Base-by-base conservation (phyloP, 2,113 vertebrate species). In the Pollachius pollachius region DNA sequence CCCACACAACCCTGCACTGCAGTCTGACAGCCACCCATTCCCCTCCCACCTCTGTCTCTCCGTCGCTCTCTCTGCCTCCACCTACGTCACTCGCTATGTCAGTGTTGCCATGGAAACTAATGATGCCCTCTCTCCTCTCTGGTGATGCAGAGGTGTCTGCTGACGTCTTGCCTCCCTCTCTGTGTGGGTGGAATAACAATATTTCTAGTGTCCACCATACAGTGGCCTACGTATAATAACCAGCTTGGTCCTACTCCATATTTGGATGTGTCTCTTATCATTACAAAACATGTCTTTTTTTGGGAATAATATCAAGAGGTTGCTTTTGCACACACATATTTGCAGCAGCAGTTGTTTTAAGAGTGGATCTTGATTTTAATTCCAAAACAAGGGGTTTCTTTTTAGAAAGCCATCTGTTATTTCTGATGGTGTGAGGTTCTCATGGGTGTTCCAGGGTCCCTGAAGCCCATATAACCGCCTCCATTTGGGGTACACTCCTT, bases 31-130 rank as follows among this genome's bases (percentile, higher is more conserved):
- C 65, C 60, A 17, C 37, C 62, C 30, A 63, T 8, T 65, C 73
- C 71, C 58, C 72, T 70, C 61, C 69, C 62, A 67, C 68, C 64
- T 52, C 18, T 37, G 25, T 64, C 15, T 59, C 37, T 69, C 23
- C 21, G 59, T 60, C 74, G 37, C 64, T 74, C 80, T 81, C 69
- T 77, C 77, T 81, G 69, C 67, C 61, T 65, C 72, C 3, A 34
- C 69, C 78, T 90, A 85, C 88, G 88, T 91, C 90, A 92, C 79
- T 84, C 2, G 75, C 77, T 80, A 80, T 91, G 85, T 90, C 89
- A 89, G 73, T 65, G 89, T 92, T 92, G 78, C 92, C 87, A 91
- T 88, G 85, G 92, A 77, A 88, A 91, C 90, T 74, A 78, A 87
- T 73, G 88, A 91, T 89, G 89, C 90, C 85, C 89, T 79, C 77